These are phyloP conservation scores for Chloromyia formosa DNA, from an alignment of 2,888 invertebrate genomes.

Conservation along the genomic window DNA sequence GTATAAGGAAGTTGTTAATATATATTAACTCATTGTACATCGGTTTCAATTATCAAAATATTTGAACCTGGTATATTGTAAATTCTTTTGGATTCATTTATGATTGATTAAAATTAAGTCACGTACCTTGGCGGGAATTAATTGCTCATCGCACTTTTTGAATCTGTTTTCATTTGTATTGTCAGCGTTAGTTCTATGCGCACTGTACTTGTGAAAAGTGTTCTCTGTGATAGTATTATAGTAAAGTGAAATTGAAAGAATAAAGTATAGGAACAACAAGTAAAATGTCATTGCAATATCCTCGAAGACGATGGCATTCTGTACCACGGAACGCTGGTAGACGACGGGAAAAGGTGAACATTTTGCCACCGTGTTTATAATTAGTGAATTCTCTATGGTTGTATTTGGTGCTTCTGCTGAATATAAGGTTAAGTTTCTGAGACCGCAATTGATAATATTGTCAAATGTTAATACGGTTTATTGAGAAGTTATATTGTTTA, in stretches of 20 bases:
- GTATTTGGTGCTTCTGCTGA: too few species aligned
- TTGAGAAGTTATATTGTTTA: too few species aligned
- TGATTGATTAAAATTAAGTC: constrained; percentile 37
- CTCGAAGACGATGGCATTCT: constrained; percentile 26
- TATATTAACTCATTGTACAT: too few species aligned
- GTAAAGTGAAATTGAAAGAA: neutral
- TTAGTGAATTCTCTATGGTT: too few species aligned
- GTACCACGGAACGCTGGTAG: constrained; percentile 26
- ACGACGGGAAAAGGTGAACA: constrained; percentile 4
- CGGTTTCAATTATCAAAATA: too few species aligned
- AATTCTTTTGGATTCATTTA: too few species aligned
- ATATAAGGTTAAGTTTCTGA: too few species aligned
- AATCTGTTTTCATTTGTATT: constrained; percentile 28
- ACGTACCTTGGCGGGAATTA: constrained; percentile 32
- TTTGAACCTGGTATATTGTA: too few species aligned
- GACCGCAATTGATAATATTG: too few species aligned
- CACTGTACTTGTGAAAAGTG: constrained; percentile 24
- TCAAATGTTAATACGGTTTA: too few species aligned
- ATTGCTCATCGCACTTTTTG: constrained; percentile 30
- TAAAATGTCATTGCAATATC: constrained; percentile 14
- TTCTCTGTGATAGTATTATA: constrained; percentile 8
- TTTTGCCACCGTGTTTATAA: too few species aligned
- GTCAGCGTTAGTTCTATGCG: constrained; percentile 9
- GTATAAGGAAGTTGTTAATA: too few species aligned
- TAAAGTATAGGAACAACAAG: constrained; percentile 3